phyloP scores from a whole-genome alignment of 2,888 invertebrate genomes.

The Drosophila prolongata region DNA sequence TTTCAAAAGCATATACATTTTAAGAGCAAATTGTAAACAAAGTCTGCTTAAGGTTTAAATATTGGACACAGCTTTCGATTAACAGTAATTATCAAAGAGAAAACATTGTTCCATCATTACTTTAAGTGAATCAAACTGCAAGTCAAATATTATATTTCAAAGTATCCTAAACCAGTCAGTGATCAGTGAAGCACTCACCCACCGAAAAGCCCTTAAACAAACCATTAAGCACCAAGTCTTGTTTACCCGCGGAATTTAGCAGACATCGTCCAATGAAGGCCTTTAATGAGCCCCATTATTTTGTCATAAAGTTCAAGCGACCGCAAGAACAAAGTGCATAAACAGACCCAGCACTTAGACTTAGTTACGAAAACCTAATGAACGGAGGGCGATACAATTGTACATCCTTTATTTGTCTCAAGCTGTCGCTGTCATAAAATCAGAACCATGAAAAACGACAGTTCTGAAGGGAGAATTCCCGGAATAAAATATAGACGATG shows the following conservation, averaged over 20 bases:
- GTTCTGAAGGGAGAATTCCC: slow-evolving; percentile 3
- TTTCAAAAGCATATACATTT: not conserved
- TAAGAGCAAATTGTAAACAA: too few relatives aligned
- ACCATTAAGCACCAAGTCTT: slow-evolving; percentile 37
- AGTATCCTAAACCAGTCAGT: slow-evolving; percentile 16
- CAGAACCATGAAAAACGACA: slow-evolving; percentile 71
- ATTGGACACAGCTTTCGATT: not conserved
- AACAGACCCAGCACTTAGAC: slow-evolving; percentile 45
- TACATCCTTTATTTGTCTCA: slow-evolving; percentile 59
- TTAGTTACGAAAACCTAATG: slow-evolving; percentile 56
- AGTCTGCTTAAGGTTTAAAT: too few relatives aligned
- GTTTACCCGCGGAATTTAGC: slow-evolving; percentile 30
- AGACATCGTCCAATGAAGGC: slow-evolving; percentile 15
- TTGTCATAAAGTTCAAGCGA: slow-evolving; percentile 60
- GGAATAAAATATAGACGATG: slow-evolving; percentile 13
- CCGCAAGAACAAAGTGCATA: slow-evolving; percentile 52
- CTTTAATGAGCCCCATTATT: slow-evolving; percentile 56
- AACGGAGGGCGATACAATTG: slow-evolving; percentile 41
- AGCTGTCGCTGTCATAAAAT: slow-evolving; percentile 77
- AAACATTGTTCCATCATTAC: too few relatives aligned
- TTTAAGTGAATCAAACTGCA: not conserved
- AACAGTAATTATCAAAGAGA: too few relatives aligned
- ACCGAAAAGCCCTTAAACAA: slow-evolving; percentile 28
- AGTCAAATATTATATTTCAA: slow-evolving; percentile 10
- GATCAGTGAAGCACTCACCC: slow-evolving; percentile 21